Evolutionary conservation across 2,888 invertebrate species (phyloP), one percentile per base, ranked within the genome.

Genomic region (Lordiphosa fenestrarum): DNA sequence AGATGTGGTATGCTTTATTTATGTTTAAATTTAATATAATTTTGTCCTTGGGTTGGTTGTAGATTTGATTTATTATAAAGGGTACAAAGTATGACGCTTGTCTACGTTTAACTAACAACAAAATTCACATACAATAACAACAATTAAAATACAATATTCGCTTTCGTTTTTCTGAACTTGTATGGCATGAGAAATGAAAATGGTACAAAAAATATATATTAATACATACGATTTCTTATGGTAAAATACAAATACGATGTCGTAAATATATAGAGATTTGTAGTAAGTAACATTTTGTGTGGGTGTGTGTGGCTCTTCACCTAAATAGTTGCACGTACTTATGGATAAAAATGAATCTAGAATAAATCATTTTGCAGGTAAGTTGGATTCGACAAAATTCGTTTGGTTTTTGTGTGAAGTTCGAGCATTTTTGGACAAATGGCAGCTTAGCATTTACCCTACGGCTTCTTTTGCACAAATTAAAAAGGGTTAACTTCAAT

Each of bases 51-150:
- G 58, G 55, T 71, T 69, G 60, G 66, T 65, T 77, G 74, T 84
- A 74, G 60, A 84, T 84, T 81, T 82, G 46, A 64, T 81, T 78
- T 71, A 81, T 66, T 61, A 58, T 67, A 81, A 51, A 65, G 78
- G 78, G 83, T 80, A 80, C 78, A 77, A 65, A 69, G 84, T 78
- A 76, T 84, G 69, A 73, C 82, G 78, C 78, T 84, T 33, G 56
- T 38, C 62, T 78, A 72, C 66, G 53, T 71, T 73, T 72, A 73
- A 80, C 74, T 75, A 84, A 82, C 82, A 86, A 83, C 78, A 85
- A 73, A 75, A 85, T 75, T 65, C 62, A 64, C 51, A 58, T 66
- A 50, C 33, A 35, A 33, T 63, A 63, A 63, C 62, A 63, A 63
- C 62, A 63, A 50, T 44, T 33, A 44, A 44, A 33, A 44, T 44